Evolutionary conservation across 2,888 invertebrate genomes (phyloP).

Genomic region (Antheraea assamensis): DNA sequence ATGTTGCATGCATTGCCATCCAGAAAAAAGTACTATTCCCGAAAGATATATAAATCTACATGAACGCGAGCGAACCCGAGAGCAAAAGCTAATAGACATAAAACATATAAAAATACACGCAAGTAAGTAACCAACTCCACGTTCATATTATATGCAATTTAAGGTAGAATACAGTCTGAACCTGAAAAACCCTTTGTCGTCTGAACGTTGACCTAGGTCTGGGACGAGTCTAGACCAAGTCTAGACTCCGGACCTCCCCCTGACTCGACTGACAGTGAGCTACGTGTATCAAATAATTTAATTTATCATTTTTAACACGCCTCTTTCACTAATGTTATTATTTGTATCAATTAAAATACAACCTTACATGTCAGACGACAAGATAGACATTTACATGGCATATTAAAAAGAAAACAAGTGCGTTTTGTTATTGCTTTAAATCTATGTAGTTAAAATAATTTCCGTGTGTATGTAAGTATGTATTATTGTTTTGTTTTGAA

Average conservation of each 20-base stretch:
- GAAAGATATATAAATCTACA: too few relatives aligned
- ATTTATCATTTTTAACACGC: background rate
- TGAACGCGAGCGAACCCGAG: too few relatives aligned
- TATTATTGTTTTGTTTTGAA: too few relatives aligned
- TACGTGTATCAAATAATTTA: background rate
- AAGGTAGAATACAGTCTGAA: constrained; percentile 5
- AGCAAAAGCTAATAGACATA: too few relatives aligned
- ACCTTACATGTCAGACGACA: background rate
- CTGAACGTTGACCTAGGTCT: constrained; percentile 64
- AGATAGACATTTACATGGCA: background rate
- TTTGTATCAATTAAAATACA: background rate
- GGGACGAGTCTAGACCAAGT: constrained; percentile 44
- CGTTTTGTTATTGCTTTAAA: constrained; percentile 4
- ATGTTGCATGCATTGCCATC: too few relatives aligned
- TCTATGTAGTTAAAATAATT: too few relatives aligned
- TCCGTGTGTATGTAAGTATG: too few relatives aligned
- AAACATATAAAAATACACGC: too few relatives aligned
- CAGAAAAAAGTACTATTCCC: too few relatives aligned
- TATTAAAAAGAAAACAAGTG: background rate
- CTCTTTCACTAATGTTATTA: background rate
- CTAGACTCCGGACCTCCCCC: constrained; percentile 40
- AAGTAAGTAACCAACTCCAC: background rate
- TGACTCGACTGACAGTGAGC: constrained; percentile 12
- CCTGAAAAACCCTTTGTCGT: constrained; percentile 45
- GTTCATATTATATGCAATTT: background rate